A percentile compares a stretch with the other conserved stretches of the same genome.
These are phyloP conservation scores for Synanthedon formicaeformis DNA, from an alignment of 2,888 invertebrate genomes.

Conservation along the genomic window DNA sequence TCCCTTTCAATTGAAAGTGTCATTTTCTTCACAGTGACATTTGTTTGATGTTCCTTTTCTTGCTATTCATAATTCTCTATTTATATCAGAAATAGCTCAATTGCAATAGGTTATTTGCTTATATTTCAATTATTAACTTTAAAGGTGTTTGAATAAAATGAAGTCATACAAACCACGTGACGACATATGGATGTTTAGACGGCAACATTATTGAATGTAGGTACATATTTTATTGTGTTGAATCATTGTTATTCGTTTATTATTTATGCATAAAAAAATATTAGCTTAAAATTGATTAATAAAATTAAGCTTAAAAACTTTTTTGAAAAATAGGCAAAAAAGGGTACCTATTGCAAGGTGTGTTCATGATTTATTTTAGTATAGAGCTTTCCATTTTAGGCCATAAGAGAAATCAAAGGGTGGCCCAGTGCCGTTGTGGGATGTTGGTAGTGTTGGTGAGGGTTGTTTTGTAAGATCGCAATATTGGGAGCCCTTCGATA, in stretches of 20 bases:
- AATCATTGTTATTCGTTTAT: too few relatives aligned
- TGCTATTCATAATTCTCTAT: neutral
- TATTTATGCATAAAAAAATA: too few relatives aligned
- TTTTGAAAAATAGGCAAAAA: neutral
- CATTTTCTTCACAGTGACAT: slow-evolving; percentile 22
- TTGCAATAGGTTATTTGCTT: neutral
- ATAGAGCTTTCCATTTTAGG: slow-evolving; percentile 5
- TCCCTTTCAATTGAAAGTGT: slow-evolving; percentile 33
- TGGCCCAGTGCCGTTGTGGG: slow-evolving; percentile 41
- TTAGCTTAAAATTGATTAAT: too few relatives aligned
- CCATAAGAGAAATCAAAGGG: slow-evolving; percentile 50
- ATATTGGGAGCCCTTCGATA: slow-evolving; percentile 61
- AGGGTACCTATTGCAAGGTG: neutral
- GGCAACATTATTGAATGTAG: too few relatives aligned
- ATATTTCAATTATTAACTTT: too few relatives aligned
- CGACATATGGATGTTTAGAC: too few relatives aligned
- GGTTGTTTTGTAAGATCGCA: slow-evolving; percentile 57
- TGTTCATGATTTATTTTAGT: neutral
- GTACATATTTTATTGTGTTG: too few relatives aligned
- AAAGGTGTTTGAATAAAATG: too few relatives aligned
- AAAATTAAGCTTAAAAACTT: too few relatives aligned
- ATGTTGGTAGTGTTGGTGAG: slow-evolving; percentile 54
- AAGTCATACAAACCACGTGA: too few relatives aligned
- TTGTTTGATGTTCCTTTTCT: neutral
- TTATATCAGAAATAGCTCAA: neutral